A percentile compares a stretch with the other conserved stretches of the same genome.
These are phyloP conservation scores for Stramonita haemastoma DNA, from an alignment of 2,888 invertebrate species.

Conservation along the genomic window DNA sequence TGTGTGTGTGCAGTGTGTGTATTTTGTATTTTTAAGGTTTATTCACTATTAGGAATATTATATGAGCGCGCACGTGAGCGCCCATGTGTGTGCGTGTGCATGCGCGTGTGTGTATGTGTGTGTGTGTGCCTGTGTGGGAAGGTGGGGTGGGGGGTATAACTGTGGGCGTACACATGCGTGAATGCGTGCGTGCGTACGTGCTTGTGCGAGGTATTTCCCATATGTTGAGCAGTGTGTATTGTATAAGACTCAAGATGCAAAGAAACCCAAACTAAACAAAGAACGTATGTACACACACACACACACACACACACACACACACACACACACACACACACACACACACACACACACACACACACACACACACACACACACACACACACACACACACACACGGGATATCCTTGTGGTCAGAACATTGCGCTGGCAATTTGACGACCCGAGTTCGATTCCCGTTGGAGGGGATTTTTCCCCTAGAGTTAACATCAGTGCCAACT, in stretches of 20 bases:
- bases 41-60: neutral
- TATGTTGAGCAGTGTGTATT: too few relatives aligned
- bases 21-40: neutral
- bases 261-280: too few relatives aligned
- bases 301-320: neutral
- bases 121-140: neutral
- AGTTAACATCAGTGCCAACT: too few relatives aligned
- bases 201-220: neutral
- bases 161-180: neutral
- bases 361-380: too few relatives aligned
- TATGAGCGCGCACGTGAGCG: neutral
- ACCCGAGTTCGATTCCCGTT: too few relatives aligned
- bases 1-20: neutral
- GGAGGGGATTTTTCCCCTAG: too few relatives aligned
- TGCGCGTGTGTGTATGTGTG: neutral
- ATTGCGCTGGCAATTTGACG: too few relatives aligned
- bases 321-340: slow-evolving; percentile 1
- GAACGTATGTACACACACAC: neutral
- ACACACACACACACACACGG: too few relatives aligned
- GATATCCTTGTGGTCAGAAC: too few relatives aligned
- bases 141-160: too few relatives aligned
- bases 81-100: neutral
- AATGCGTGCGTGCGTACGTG: neutral
- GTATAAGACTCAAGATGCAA: too few relatives aligned
- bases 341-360: neutral